Percentiles rank a stretch among this genome's conserved stretches.
These are phyloP conservation scores for Datnioides undecimradiatus DNA, from an alignment of 2,113 vertebrate genomes.

Conservation along the genomic window DNA sequence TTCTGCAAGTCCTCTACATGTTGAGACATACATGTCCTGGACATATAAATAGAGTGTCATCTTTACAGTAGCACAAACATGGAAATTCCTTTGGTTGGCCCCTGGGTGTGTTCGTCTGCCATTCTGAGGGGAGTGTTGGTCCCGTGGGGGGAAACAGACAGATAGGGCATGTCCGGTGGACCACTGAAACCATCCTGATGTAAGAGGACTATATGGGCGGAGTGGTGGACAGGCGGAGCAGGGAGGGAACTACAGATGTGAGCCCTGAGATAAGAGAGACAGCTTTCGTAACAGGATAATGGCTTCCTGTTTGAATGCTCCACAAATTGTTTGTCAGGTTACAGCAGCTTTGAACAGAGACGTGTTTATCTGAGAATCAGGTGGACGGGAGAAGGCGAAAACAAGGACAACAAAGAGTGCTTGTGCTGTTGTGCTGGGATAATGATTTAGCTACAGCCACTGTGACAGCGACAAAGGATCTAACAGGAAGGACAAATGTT, in stretches of 20 bases:
- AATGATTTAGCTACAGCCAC: conserved; percentile 53
- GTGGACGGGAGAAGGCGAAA: conserved; percentile 44
- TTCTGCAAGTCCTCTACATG: neutral
- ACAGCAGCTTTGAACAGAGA: conserved; percentile 67
- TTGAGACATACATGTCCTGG: neutral
- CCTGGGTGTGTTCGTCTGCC: conserved; percentile 68
- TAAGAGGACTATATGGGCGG: conserved; percentile 52
- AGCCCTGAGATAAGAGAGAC: conserved; percentile 78
- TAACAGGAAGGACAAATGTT: conserved; percentile 73
- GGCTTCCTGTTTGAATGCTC: conserved; percentile 82
- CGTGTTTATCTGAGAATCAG: conserved; percentile 70
- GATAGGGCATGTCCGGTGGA: conserved; percentile 79
- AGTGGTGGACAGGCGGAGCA: conserved; percentile 40
- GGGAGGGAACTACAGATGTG: conserved; percentile 76
- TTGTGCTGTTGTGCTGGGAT: conserved; percentile 59
- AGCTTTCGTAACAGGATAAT: conserved; percentile 76
- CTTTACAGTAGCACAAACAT: conserved; percentile 48
- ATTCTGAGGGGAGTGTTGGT: conserved; percentile 38
- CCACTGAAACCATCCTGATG: conserved; percentile 33
- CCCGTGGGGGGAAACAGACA: conserved; percentile 64
- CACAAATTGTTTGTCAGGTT: conserved; percentile 68
- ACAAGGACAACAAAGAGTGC: conserved; percentile 67
- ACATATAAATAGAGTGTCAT: conserved; percentile 27
- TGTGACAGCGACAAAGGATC: conserved; percentile 47
- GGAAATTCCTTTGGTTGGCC: conserved; percentile 62